Evolutionary conservation across 2,888 invertebrate genomes (phyloP).

Genomic region (Hipparchia semele): DNA sequence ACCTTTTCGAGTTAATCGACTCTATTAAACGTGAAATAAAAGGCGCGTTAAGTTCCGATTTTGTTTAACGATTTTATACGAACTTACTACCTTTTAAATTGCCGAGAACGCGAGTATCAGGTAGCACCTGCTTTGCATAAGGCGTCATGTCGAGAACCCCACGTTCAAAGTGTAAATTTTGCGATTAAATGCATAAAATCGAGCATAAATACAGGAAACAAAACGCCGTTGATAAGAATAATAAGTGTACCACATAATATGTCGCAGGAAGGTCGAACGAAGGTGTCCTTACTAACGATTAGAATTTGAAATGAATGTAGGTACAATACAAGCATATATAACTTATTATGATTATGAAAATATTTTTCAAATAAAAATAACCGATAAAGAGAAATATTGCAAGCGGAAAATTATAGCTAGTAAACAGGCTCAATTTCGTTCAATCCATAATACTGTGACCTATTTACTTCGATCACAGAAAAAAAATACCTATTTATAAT

Average conservation of each 20-base stretch:
- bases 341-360: background rate
- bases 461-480: no score
- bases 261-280: constrained; percentile 58
- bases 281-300: constrained; percentile 60
- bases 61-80: constrained; percentile 13
- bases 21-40: constrained; percentile 19
- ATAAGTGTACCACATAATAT: constrained; percentile 58
- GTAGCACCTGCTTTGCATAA: constrained; percentile 83
- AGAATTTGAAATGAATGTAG: constrained; percentile 31
- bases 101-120: constrained; percentile 68
- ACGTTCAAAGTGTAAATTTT: constrained; percentile 78
- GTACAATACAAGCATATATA: background rate
- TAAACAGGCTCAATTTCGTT: no score
- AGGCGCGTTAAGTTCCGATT: constrained; percentile 20
- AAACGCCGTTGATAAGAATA: constrained; percentile 66
- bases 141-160: constrained; percentile 77
- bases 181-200: constrained; percentile 77
- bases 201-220: constrained; percentile 66
- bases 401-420: no score
- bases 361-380: background rate
- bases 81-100: constrained; percentile 38
- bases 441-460: no score
- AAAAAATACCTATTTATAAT: no score
- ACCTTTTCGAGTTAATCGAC: constrained; percentile 5
- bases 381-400: background rate